Conservation (phyloP, 2,113 vertebrate genomes). For the Diadophis punctatus region DNA sequence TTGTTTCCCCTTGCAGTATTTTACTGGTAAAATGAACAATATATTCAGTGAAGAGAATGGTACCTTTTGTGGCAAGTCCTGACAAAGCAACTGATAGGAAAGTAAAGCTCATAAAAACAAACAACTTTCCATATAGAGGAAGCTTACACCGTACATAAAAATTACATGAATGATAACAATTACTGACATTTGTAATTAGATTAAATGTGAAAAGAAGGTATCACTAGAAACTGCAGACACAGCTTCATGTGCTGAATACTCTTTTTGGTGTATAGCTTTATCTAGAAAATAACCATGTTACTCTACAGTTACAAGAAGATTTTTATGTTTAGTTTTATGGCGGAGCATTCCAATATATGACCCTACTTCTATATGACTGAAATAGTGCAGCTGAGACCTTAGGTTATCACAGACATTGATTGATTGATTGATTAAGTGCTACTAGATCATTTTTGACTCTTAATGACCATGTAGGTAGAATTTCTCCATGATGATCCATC, state of each 20-base stretch:
- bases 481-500: too few species aligned
- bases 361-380: too few species aligned
- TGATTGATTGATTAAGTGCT: too few species aligned
- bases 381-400: not conserved
- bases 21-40: too few species aligned
- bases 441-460: too few species aligned
- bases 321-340: not conserved
- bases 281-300: not conserved
- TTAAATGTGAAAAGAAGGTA: not conserved
- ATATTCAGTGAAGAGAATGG: too few species aligned
- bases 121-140: not conserved
- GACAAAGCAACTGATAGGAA: not conserved
- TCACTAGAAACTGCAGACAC: not conserved
- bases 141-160: not conserved
- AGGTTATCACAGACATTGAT: not conserved
- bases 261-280: not conserved
- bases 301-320: not conserved
- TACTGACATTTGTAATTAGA: constrained; percentile 17
- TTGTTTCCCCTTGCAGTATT: too few species aligned
- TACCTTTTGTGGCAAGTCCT: too few species aligned
- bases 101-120: not conserved
- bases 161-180: not conserved
- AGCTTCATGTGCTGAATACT: not conserved
- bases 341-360: not conserved
- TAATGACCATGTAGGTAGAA: too few species aligned